Conservation (phyloP, 2,797 vertebrate species). For the Melanotaenia trifasciata region DNA sequence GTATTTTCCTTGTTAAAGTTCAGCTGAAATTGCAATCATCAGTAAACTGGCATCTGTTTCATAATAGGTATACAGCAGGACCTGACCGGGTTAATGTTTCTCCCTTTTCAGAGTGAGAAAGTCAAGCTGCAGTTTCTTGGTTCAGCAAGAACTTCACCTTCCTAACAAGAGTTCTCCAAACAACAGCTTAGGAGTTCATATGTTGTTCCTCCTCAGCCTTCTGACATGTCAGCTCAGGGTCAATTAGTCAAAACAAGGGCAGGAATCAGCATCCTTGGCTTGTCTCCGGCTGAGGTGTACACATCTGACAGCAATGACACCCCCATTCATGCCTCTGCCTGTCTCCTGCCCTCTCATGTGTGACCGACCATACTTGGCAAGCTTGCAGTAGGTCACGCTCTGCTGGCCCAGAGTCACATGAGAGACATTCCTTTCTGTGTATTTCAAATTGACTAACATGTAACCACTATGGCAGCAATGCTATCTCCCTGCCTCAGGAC, state of each 20-base stretch:
- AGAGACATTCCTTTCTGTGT: conserved; percentile 76
- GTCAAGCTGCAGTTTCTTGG: conserved; percentile 35
- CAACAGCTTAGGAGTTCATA: conserved; percentile 31
- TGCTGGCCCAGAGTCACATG: conserved; percentile 63
- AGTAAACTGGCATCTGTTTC: not conserved
- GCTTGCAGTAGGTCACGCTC: conserved; percentile 65
- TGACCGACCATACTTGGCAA: conserved; percentile 62
- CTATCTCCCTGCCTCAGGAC: conserved; percentile 72
- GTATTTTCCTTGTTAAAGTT: not conserved
- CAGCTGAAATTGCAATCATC: not conserved
- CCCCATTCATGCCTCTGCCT: conserved; percentile 55
- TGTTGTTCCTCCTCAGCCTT: conserved; percentile 45
- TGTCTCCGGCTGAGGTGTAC: conserved; percentile 65
- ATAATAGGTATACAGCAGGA: not conserved
- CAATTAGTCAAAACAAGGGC: conserved; percentile 72
- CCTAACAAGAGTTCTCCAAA: conserved; percentile 30
- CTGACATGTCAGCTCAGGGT: conserved; percentile 73
- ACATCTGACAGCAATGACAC: conserved; percentile 67
- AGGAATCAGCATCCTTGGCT: conserved; percentile 51
- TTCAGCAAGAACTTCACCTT: conserved; percentile 42
- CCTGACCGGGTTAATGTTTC: conserved; percentile 15
- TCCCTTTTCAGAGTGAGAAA: conserved; percentile 1
- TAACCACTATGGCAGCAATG: conserved; percentile 55
- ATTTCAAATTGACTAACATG: conserved; percentile 78
- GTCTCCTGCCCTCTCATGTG: conserved; percentile 75